Percentiles rank a stretch among this genome's conserved stretches.
Conservation (phyloP, 1,140 invertebrate species). For the Cotesia chilonis region DNA sequence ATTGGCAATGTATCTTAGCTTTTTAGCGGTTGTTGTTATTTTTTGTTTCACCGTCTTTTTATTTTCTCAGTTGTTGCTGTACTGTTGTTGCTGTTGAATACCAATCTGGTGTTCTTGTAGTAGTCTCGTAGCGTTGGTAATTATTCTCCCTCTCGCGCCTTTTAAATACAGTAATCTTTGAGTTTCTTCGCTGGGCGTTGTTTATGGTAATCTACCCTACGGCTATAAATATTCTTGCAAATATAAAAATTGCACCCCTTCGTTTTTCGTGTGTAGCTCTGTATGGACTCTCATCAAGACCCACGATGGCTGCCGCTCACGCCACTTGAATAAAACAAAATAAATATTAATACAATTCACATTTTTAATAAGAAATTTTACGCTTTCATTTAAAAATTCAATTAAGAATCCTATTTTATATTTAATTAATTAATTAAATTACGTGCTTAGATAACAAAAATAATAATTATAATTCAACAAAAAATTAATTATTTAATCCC, state of each 20-base stretch:
- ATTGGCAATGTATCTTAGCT: slow-evolving; percentile 3
- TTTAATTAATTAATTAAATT: too few relatives aligned
- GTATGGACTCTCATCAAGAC: not conserved
- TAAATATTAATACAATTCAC: not conserved
- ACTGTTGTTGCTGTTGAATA: slow-evolving; percentile 45
- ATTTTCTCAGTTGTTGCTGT: slow-evolving; percentile 20
- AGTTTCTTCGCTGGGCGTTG: slow-evolving; percentile 57
- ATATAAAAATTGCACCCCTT: slow-evolving; percentile 59
- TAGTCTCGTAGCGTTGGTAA: slow-evolving; percentile 55
- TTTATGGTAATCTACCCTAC: slow-evolving; percentile 61
- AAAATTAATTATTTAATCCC: not conserved
- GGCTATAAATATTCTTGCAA: slow-evolving; percentile 61
- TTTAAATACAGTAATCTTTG: slow-evolving; percentile 63
- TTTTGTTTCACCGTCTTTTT: not conserved
- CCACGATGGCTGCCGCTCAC: slow-evolving; percentile 53
- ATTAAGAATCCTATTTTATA: too few relatives aligned
- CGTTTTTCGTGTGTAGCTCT: slow-evolving; percentile 18
- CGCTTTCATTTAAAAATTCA: not conserved
- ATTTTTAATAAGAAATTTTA: not conserved
- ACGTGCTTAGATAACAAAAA: not conserved
- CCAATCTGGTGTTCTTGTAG: slow-evolving; percentile 48
- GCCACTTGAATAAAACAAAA: slow-evolving; percentile 33
- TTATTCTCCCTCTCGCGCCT: slow-evolving; percentile 52
- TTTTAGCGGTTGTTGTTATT: too few relatives aligned
- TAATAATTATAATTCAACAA: not conserved